phyloP scores from a whole-genome alignment of 2,113 vertebrate genomes.

The Kobus ellipsiprymnus region DNA sequence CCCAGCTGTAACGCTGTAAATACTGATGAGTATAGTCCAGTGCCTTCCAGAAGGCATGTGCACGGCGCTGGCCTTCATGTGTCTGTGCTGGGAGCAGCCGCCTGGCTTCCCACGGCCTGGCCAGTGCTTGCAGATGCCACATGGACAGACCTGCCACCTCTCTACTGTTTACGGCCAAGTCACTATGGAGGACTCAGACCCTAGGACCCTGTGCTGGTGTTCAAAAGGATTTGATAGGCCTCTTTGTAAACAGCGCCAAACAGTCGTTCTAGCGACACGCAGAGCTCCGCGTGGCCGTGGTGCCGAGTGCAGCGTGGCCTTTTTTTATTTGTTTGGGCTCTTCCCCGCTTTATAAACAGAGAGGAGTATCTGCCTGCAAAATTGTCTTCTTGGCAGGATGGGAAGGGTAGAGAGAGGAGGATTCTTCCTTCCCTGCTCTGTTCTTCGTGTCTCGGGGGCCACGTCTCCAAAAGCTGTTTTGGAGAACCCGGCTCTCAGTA shows the following conservation, averaged over 20 bases:
- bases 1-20: background rate
- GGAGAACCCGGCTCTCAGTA: background rate
- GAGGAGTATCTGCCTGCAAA: background rate
- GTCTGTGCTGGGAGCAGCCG: background rate
- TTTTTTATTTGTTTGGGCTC: constrained; percentile 73
- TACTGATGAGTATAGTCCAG: background rate
- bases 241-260: constrained; percentile 75
- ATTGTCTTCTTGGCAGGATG: background rate
- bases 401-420: background rate
- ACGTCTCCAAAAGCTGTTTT: background rate
- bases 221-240: constrained; percentile 73
- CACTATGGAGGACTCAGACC: constrained; percentile 66
- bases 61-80: background rate
- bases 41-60: background rate
- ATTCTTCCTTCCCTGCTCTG: background rate
- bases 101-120: background rate
- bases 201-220: constrained; percentile 60
- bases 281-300: constrained; percentile 63
- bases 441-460: background rate
- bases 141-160: constrained; percentile 70
- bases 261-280: constrained; percentile 69
- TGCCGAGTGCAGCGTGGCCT: constrained; percentile 36
- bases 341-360: constrained; percentile 71
- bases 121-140: constrained; percentile 70
- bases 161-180: constrained; percentile 61